Evolutionary conservation across 92 coral and sea anemone species (phyloP), one percentile per base, ranked within the genome.

Genomic region (Epizoanthus stellaris): DNA sequence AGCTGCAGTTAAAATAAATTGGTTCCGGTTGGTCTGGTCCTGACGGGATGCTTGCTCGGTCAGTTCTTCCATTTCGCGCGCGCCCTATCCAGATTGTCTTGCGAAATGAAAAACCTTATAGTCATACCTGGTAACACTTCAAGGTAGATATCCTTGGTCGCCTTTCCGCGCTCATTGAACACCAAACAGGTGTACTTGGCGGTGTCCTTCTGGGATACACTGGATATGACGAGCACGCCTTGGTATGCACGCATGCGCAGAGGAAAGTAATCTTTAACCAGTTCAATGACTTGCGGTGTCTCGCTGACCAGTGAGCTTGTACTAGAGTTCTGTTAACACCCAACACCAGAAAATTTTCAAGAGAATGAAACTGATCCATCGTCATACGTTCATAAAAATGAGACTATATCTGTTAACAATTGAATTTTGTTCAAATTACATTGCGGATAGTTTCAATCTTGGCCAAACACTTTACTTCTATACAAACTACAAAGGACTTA

Each of bases 181-280:
- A 79, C 83, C 61, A 79, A 64, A 45, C 83, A 79, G 45, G 83
- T 79, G 72, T 42, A 79, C 34, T 79, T 43, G 15, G 42, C 83
- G 6, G 52, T 62, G 53, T 42, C 38, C 43, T 63, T 40, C 19
- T 25, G 4, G 19, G 23, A 20, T 34, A 79, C 83, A 14, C 60
- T 63, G 43, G 71, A 38, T 3, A 79, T 5, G 8, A 63, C 83
- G 2, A 79, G 40, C 39, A 42, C 72, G 23, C 60, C 72, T 64
- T 79, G 64, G 60, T 63, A 79, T 40, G 83, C 83, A 25, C 83
- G 83, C 83, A 79, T 79, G 83, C 72, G 72, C 13, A 45, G 47
- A 61, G 83, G 58, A 40, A 14, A 25, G 19, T 43, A 19, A 17
- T 79, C 60, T n/a, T 12, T 63, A 40, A 43, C 47, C 6, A 43